Conservation (phyloP, 2,888 invertebrate genomes). For the Eudiplozoon nipponicum region DNA sequence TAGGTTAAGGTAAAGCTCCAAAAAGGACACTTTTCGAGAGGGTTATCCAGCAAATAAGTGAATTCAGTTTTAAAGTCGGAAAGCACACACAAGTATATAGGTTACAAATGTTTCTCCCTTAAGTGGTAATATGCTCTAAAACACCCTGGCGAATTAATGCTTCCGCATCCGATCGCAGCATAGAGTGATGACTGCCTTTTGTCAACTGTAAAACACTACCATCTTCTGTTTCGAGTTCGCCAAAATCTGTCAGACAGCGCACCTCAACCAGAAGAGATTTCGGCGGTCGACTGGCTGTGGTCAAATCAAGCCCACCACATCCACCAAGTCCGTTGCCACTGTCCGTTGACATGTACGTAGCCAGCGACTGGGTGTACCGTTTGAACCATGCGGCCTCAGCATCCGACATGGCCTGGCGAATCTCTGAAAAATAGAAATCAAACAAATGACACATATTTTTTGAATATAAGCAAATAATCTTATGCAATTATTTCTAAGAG, state of each 20-base stretch:
- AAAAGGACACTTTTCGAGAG: no score
- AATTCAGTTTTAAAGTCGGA: no score
- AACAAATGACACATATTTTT: no score
- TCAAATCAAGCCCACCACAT: slow-evolving; percentile 41
- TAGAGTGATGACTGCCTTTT: slow-evolving; percentile 51
- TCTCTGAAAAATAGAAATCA: no score
- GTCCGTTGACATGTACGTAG: slow-evolving; percentile 56
- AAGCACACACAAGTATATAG: no score
- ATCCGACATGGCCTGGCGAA: slow-evolving; percentile 10
- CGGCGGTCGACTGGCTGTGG: slow-evolving; percentile 54
- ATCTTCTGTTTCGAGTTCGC: slow-evolving; percentile 62
- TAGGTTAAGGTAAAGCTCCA: no score
- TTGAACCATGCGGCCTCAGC: slow-evolving; percentile 44
- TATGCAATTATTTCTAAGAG: no score
- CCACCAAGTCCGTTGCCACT: slow-evolving; percentile 36
- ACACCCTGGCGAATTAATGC: slow-evolving; percentile 58
- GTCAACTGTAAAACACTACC: slow-evolving; percentile 58
- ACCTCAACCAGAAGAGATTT: slow-evolving; percentile 60
- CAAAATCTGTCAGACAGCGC: slow-evolving; percentile 54
- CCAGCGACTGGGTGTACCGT: slow-evolving; percentile 49
- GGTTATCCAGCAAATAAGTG: no score
- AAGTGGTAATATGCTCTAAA: slow-evolving; percentile 18
- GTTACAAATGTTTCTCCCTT: no score
- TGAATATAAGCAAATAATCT: no score
- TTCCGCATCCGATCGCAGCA: slow-evolving; percentile 57